Evolutionary conservation across 2,888 invertebrate genomes (phyloP).

Genomic region (Dasysyrphus albostriatus): DNA sequence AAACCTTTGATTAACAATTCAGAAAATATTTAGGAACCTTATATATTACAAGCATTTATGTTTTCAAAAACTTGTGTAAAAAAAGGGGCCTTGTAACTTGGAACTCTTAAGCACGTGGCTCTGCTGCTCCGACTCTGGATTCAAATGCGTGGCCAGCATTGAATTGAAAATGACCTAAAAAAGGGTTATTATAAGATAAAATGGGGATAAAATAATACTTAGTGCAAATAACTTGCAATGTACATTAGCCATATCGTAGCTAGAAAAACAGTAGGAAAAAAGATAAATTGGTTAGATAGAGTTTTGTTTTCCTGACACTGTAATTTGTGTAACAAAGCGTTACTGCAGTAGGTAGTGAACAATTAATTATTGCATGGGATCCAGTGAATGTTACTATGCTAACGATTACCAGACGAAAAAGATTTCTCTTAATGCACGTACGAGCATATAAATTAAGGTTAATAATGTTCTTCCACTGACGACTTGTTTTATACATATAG

Average conservation of each 20-base stretch:
- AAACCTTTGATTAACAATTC: too few relatives aligned
- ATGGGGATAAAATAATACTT: constrained; percentile 17
- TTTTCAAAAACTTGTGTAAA: too few relatives aligned
- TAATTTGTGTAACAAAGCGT: constrained; percentile 18
- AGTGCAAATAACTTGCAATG: constrained; percentile 2
- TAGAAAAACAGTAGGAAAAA: not conserved
- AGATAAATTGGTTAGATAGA: constrained; percentile 14
- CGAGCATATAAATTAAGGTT: not conserved
- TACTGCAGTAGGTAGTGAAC: not conserved
- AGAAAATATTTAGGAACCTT: too few relatives aligned
- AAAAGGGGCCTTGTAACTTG: too few relatives aligned
- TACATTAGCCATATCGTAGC: constrained; percentile 6
- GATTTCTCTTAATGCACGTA: not conserved
- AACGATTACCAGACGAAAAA: not conserved
- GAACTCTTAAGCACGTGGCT: too few relatives aligned
- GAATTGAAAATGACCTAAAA: constrained; percentile 29
- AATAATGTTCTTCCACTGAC: not conserved
- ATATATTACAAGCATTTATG: too few relatives aligned
- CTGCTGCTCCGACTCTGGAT: not conserved
- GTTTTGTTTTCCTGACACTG: not conserved
- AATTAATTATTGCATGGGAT: not conserved
- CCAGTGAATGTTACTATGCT: not conserved
- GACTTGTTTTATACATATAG: not conserved
- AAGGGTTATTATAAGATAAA: constrained; percentile 22
- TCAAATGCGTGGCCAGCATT: constrained; percentile 1